phyloP scores from a whole-genome alignment of 1,140 invertebrate species.

The Penaeus japonicus region DNA sequence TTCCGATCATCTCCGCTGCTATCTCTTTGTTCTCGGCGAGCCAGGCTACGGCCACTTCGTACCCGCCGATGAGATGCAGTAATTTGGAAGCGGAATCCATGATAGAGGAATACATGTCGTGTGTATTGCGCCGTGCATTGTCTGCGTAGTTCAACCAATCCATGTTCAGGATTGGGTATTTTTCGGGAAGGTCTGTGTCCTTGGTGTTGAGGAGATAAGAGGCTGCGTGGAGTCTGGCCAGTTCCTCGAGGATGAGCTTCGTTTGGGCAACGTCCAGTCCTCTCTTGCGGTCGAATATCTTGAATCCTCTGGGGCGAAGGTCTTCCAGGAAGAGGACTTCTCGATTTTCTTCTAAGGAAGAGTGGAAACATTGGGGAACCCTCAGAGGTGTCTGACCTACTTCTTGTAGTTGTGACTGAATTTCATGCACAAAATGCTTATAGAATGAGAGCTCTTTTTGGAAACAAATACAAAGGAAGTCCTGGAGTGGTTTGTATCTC shows the following conservation, averaged over 20 bases:
- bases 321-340: constrained; percentile 14
- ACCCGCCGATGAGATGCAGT: not conserved
- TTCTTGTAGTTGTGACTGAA: not conserved
- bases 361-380: not conserved
- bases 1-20: not conserved
- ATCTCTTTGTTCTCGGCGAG: not conserved
- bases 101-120: not conserved
- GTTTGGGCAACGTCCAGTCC: not conserved
- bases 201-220: constrained; percentile 6
- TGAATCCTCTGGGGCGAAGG: not conserved
- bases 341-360: not conserved
- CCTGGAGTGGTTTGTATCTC: no score
- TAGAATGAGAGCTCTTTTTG: no score
- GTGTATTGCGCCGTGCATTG: not conserved
- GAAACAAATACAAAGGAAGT: no score
- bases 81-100: not conserved
- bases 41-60: not conserved
- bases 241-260: not conserved
- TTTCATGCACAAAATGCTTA: no score
- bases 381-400: not conserved
- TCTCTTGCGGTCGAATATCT: not conserved
- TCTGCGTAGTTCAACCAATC: not conserved
- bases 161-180: not conserved
- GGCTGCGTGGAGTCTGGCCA: constrained; percentile 32
- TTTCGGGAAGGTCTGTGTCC: not conserved